phyloP scores from a whole-genome alignment of 2,888 invertebrate genomes.

The Cyaniris semiargus region DNA sequence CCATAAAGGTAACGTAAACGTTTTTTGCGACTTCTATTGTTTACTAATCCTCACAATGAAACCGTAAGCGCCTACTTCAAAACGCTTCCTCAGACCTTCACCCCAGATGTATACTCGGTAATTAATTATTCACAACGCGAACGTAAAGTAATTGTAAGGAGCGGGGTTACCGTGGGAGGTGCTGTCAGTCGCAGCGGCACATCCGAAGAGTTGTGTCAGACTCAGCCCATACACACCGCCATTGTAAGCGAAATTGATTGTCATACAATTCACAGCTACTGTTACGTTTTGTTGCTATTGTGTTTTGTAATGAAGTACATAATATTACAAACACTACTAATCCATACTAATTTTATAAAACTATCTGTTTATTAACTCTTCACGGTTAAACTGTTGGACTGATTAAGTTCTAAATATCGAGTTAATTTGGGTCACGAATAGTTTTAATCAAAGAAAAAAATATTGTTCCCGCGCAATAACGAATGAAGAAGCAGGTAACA shows the following conservation, averaged over 20 bases:
- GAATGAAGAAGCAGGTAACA: no score
- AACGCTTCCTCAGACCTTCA: not conserved
- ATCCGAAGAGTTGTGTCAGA: not conserved
- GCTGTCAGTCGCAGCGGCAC: slow-evolving; percentile 4
- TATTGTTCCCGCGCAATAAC: no score
- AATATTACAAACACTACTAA: no score
- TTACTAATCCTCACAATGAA: not conserved
- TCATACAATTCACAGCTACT: not conserved
- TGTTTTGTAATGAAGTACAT: not conserved
- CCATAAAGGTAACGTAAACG: not conserved
- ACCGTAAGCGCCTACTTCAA: not conserved
- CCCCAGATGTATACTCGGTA: not conserved
- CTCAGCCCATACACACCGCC: slow-evolving; percentile 3
- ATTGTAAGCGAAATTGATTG: not conserved
- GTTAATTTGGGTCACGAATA: no score
- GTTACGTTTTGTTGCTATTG: not conserved
- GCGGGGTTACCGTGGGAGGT: not conserved
- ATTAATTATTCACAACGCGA: not conserved
- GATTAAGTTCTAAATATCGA: no score
- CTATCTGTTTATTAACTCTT: no score
- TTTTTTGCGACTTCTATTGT: not conserved
- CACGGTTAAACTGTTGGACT: no score
- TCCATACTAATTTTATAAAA: no score
- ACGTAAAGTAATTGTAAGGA: slow-evolving; percentile 8
- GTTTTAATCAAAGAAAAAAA: no score